Base-by-base conservation (phyloP, 2,888 invertebrate genomes). In the Leucophora obtusa region DNA sequence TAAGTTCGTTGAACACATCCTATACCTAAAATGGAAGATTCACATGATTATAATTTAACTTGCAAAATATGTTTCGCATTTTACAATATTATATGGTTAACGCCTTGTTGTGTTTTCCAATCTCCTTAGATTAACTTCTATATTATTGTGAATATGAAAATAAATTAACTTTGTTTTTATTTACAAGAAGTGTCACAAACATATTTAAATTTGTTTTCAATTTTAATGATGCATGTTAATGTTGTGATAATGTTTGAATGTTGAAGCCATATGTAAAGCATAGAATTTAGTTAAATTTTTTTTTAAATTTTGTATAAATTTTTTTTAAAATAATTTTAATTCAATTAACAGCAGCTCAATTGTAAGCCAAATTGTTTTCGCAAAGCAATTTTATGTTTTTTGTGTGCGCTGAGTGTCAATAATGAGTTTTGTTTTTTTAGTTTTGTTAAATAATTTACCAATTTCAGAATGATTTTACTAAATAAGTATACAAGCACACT, bases 381-480 rank as follows among this genome's bases (percentile, higher is more conserved):
- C 18, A 35, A 38, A 69, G 58, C 50, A 53, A 53, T 71, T 51
- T 28, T 10, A 35, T 47, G 18, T 10, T 53, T 60, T 58, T 17
- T 43, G 68, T 80, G 71, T 80, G 79, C 75, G 75, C 79, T 68
- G 71, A 63, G 71, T 75, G 71, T 66, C 38, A 43, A 38, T 56
- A 21, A 18, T 21, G 17, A 38, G 17, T 24, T 21, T 21, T 24
- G 9, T 54, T 50, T 35, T 43, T 38, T 24, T 14, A 63, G 56
- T 76, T 81, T 70, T 65, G 51, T 38, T 51, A 65, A 81, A 81
- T 77, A 77, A 81, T 77, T 77, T 77, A 81, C 73, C 81, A 81
- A 81, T 81, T 66, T 73, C 70, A 74, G 70, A 66, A 81, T 77
- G 73, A 70, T 68, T 21, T 59, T 47, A 47, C 51, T 72, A 71